Conservation (phyloP, 2,888 invertebrate species). For the Nymphalis c-album region DNA sequence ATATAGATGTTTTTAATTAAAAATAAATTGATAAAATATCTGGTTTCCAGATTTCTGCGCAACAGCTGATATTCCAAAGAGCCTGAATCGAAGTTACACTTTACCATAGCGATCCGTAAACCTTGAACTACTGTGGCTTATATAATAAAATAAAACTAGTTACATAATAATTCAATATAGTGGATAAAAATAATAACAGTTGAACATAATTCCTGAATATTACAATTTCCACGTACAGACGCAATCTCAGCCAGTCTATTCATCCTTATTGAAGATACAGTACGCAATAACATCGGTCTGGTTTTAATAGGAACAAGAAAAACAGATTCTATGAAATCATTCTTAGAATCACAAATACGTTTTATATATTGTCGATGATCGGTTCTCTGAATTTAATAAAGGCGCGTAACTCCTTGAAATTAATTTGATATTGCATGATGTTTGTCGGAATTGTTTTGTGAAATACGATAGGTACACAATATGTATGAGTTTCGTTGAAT, state of each 20-base stretch:
- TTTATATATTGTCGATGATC: conserved; percentile 28
- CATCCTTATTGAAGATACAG: conserved; percentile 26
- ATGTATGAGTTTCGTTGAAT: conserved; percentile 18
- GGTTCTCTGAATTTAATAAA: conserved; percentile 25
- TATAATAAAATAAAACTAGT: no score
- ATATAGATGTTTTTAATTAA: no score
- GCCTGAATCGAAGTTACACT: no score
- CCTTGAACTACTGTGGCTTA: no score
- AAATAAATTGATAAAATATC: no score
- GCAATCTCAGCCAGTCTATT: conserved; percentile 18
- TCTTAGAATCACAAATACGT: conserved; percentile 24
- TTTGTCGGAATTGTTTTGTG: conserved; percentile 24
- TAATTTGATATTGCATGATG: conserved; percentile 19
- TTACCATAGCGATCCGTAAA: no score
- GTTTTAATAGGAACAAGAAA: conserved; percentile 15
- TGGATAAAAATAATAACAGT: not conserved
- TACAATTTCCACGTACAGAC: conserved; percentile 14
- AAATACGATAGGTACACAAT: conserved; percentile 22
- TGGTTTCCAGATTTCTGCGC: no score
- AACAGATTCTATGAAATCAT: conserved; percentile 16
- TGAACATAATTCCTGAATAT: conserved; percentile 18
- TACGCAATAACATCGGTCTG: conserved; percentile 10
- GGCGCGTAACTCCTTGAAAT: conserved; percentile 29
- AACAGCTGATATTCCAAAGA: no score
- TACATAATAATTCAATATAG: not conserved